Conservation (phyloP, 1,140 invertebrate genomes). For the Drosophila bocqueti region DNA sequence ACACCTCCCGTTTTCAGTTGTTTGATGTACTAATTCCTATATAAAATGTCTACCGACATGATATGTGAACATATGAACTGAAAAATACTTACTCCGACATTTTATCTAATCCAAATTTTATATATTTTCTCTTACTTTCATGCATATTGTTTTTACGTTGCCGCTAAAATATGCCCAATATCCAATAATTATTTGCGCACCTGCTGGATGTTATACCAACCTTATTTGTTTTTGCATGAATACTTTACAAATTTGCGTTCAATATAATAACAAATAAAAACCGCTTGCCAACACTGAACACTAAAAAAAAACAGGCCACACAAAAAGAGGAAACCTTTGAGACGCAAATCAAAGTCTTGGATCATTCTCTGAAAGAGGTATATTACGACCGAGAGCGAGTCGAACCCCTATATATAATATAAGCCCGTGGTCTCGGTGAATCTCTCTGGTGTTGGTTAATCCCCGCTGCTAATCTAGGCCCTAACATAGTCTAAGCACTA, state of each 20-base stretch:
- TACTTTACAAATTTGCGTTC: slow-evolving; percentile 46
- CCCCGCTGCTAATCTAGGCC: slow-evolving; percentile 13
- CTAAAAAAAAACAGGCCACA: slow-evolving; percentile 90
- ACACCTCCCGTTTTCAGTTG: background rate
- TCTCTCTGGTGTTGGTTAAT: slow-evolving; percentile 71
- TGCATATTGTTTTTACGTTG: slow-evolving; percentile 66
- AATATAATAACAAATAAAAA: slow-evolving; percentile 29
- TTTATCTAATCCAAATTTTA: slow-evolving; percentile 63
- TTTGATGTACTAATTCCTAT: slow-evolving; percentile 43
- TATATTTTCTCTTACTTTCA: slow-evolving; percentile 68
- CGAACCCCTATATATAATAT: slow-evolving; percentile 43
- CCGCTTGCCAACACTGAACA: slow-evolving; percentile 63
- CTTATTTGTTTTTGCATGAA: slow-evolving; percentile 60
- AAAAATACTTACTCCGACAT: slow-evolving; percentile 14
- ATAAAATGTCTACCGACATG: slow-evolving; percentile 85
- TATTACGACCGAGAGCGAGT: slow-evolving; percentile 84
- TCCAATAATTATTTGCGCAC: slow-evolving; percentile 49
- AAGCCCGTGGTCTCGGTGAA: slow-evolving; percentile 22
- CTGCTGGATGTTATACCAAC: slow-evolving; percentile 47
- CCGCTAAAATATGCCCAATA: slow-evolving; percentile 35
- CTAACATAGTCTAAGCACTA: slow-evolving; percentile 24
- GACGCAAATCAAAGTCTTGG: slow-evolving; percentile 96
- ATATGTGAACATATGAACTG: slow-evolving; percentile 26
- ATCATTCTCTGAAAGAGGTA: slow-evolving; percentile 97
- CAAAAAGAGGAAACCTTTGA: slow-evolving; percentile 98